Evolutionary conservation across 2,113 vertebrate genomes (phyloP).

Genomic region (Gulo gulo): DNA sequence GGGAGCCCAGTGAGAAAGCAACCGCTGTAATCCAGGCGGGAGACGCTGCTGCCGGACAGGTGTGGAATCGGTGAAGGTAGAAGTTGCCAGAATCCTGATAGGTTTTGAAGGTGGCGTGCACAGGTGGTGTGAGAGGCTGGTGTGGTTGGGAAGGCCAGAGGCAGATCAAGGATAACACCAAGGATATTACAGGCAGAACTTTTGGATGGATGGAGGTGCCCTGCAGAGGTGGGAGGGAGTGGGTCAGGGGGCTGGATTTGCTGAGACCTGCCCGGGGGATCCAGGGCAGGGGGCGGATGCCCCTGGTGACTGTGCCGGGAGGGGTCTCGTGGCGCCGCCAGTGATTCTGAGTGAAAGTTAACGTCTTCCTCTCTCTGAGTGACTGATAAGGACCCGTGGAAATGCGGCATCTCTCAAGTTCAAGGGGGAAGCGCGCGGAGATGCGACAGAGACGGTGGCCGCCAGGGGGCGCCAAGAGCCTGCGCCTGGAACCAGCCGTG

Average conservation of each 20-base stretch:
- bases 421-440: neutral
- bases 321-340: neutral
- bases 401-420: neutral
- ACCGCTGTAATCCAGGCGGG: no score
- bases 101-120: neutral
- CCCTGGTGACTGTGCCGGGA: neutral
- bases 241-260: neutral
- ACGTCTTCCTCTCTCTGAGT: neutral
- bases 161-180: neutral
- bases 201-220: neutral
- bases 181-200: neutral
- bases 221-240: neutral
- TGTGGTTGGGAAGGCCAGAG: neutral
- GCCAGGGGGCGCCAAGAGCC: neutral
- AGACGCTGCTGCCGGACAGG: no score
- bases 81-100: neutral
- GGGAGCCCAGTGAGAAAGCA: neutral
- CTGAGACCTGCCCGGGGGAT: neutral
- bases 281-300: neutral
- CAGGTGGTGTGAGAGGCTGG: no score
- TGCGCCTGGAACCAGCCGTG: rapidly evolving
- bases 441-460: neutral
- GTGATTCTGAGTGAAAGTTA: neutral
- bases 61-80: neutral
- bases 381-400: rapidly evolving